Evolutionary conservation across 2,888 invertebrate species (phyloP).

Genomic region (Meghimatium bilineatum): DNA sequence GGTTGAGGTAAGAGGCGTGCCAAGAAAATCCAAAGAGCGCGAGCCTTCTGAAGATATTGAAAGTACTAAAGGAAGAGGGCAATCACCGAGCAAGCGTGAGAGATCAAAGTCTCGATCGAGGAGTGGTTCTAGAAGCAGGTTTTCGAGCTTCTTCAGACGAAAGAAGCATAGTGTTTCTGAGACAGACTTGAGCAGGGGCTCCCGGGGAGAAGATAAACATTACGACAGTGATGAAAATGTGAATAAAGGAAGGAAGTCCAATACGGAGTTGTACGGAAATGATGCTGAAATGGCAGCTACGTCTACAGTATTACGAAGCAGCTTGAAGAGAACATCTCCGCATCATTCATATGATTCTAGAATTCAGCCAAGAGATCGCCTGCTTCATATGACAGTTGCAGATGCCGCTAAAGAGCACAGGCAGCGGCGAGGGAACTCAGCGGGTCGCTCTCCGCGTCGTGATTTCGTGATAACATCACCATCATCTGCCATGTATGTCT

Average conservation of each 20-base stretch:
- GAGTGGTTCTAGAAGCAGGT: slow-evolving; percentile 52
- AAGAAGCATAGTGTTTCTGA: slow-evolving; percentile 52
- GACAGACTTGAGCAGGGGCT: slow-evolving; percentile 41
- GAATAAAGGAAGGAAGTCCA: slow-evolving; percentile 35
- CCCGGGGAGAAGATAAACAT: slow-evolving; percentile 1
- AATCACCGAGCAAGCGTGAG: not conserved
- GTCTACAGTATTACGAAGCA: slow-evolving; percentile 9
- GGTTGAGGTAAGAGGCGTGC: not conserved
- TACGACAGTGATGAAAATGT: slow-evolving; percentile 28
- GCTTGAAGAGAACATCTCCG: slow-evolving; percentile 29
- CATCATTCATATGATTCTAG: slow-evolving; percentile 52
- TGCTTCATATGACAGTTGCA: slow-evolving; percentile 63
- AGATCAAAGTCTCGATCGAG: slow-evolving; percentile 51
- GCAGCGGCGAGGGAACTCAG: slow-evolving; percentile 47
- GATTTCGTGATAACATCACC: not conserved
- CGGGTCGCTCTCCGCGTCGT: not conserved
- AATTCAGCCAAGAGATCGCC: slow-evolving; percentile 59
- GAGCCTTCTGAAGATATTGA: not conserved
- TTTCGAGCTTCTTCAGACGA: slow-evolving; percentile 52
- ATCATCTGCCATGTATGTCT: not conserved
- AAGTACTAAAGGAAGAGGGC: not conserved
- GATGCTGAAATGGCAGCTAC: not conserved
- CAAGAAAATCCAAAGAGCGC: not conserved
- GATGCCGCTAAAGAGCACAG: slow-evolving; percentile 61
- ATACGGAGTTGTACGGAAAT: not conserved